phyloP scores from a whole-genome alignment of 2,888 invertebrate species.

The Ochropleura plecta region DNA sequence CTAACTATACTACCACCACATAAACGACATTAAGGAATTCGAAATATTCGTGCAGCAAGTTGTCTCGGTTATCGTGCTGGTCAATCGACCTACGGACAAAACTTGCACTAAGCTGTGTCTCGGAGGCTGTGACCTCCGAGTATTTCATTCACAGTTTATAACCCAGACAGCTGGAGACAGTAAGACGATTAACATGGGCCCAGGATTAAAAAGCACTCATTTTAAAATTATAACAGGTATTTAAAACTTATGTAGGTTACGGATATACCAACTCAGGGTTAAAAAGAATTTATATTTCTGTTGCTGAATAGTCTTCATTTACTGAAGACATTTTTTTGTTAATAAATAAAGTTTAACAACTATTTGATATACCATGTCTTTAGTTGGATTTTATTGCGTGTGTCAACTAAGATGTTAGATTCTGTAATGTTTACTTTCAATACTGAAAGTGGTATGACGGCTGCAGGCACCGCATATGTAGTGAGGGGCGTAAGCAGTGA shows the following conservation, averaged over 20 bases:
- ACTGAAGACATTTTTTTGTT: not conserved
- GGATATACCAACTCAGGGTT: slow-evolving; percentile 8
- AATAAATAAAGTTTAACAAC: not conserved
- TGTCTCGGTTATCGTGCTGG: slow-evolving; percentile 55
- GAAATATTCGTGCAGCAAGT: slow-evolving; percentile 54
- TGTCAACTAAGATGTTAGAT: slow-evolving; percentile 8
- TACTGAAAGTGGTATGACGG: slow-evolving; percentile 12
- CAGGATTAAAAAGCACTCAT: slow-evolving; percentile 17
- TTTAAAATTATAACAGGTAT: slow-evolving; percentile 12
- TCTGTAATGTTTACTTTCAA: slow-evolving; percentile 7
- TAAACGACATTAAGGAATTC: slow-evolving; percentile 50
- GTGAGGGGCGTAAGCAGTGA: slow-evolving; percentile 20
- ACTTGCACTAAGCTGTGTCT: slow-evolving; percentile 35
- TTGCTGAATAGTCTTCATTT: slow-evolving; percentile 27
- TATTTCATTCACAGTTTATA: slow-evolving; percentile 34
- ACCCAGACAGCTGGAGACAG: slow-evolving; percentile 16
- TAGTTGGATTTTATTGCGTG: slow-evolving; percentile 11
- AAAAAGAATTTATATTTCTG: slow-evolving; percentile 11
- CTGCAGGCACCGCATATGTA: slow-evolving; percentile 19
- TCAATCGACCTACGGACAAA: slow-evolving; percentile 58
- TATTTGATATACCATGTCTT: slow-evolving; percentile 23
- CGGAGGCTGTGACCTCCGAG: slow-evolving; percentile 48
- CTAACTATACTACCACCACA: slow-evolving; percentile 22
- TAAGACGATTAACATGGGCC: slow-evolving; percentile 30
- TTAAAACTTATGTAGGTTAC: slow-evolving; percentile 13